These are phyloP conservation scores for Sminthurinus aureus DNA, from an alignment of 2,888 invertebrate species.

Conservation along the genomic window DNA sequence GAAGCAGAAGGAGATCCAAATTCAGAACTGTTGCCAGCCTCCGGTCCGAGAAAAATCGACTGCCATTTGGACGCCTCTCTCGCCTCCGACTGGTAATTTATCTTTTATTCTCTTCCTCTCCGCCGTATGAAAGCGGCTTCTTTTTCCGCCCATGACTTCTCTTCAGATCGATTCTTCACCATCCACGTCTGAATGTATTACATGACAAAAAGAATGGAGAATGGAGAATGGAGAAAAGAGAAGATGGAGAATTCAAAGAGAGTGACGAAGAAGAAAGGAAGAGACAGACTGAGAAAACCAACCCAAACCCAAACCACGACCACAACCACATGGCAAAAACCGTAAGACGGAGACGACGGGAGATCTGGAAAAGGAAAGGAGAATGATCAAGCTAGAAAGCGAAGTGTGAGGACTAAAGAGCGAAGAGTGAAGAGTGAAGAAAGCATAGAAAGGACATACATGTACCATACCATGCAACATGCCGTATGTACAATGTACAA, in stretches of 20 bases:
- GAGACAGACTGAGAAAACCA: neutral
- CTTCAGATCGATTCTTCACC: slow-evolving; percentile 44
- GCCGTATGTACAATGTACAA: too few species aligned
- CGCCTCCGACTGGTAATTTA: slow-evolving; percentile 60
- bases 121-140: slow-evolving; percentile 47
- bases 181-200: slow-evolving; percentile 32
- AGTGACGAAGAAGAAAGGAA: neutral
- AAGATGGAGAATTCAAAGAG: slow-evolving; percentile 2
- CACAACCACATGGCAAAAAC: too few species aligned
- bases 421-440: too few species aligned
- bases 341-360: too few species aligned
- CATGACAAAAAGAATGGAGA: neutral
- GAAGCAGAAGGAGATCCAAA: neutral
- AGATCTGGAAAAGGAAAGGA: too few species aligned
- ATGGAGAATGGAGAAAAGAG: neutral
- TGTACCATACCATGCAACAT: too few species aligned
- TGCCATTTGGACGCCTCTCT: slow-evolving; percentile 53
- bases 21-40: slow-evolving; percentile 55
- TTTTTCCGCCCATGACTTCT: slow-evolving; percentile 49
- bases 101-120: slow-evolving; percentile 60
- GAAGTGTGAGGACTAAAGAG: neutral
- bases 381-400: slow-evolving; percentile 1
- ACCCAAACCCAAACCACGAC: too few species aligned
- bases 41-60: slow-evolving; percentile 59
- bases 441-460: too few species aligned